A percentile compares a stretch with the other conserved stretches of the same genome.
phyloP scores from a whole-genome alignment of 2,797 vertebrate genomes.

The Peromyscus aztecus region DNA sequence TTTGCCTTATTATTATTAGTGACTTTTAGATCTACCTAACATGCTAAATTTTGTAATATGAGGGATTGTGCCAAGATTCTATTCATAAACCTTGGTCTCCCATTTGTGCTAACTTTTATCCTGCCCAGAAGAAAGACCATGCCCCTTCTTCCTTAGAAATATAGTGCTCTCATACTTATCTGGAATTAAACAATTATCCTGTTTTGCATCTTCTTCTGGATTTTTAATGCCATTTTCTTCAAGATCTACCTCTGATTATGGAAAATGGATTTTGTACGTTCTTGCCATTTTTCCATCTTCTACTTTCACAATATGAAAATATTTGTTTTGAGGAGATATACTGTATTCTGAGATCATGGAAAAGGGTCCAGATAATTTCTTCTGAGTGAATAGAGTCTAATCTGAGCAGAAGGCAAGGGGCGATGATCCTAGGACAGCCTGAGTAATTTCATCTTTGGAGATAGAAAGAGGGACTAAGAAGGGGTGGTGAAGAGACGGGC shows the following conservation, averaged over 20 bases:
- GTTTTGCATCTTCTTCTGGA: slow-evolving; percentile 6
- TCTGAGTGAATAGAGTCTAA: not conserved
- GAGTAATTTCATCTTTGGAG: not conserved
- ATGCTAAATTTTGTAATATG: not conserved
- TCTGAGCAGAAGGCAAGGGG: not conserved
- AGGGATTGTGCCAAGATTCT: not conserved
- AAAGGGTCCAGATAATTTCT: not conserved
- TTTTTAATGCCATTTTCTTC: not conserved
- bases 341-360: not conserved
- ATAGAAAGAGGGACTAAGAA: not conserved
- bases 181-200: slow-evolving; percentile 5
- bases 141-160: not conserved
- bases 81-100: not conserved
- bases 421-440: not conserved
- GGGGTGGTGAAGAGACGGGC: not conserved
- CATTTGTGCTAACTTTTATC: not conserved
- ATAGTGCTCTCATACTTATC: not conserved
- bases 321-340: not conserved
- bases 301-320: not conserved
- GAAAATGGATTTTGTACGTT: not conserved
- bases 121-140: not conserved
- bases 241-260: not conserved
- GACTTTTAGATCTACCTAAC: not conserved
- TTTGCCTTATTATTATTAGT: not conserved
- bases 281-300: not conserved